These are phyloP conservation scores for Agrochola litura DNA, from an alignment of 2,888 invertebrate species.

Conservation along the genomic window DNA sequence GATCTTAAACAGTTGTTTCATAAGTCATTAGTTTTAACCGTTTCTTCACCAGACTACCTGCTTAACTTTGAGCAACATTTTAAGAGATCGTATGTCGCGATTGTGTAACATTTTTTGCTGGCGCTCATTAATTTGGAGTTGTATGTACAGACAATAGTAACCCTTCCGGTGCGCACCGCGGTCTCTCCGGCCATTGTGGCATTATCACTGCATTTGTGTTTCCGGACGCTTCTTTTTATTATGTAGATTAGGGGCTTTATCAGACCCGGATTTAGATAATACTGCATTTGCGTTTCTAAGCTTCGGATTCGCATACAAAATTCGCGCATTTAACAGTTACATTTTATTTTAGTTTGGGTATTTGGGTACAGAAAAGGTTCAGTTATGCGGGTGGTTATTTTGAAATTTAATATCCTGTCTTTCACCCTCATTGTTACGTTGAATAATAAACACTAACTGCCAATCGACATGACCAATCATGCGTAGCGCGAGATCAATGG, in stretches of 20 bases:
- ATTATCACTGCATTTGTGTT: slow-evolving; percentile 86
- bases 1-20: background rate
- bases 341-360: slow-evolving; percentile 40
- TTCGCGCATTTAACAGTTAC: slow-evolving; percentile 61
- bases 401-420: slow-evolving; percentile 39
- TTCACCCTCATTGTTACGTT: slow-evolving; percentile 64
- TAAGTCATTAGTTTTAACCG: background rate
- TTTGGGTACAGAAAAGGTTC: slow-evolving; percentile 16
- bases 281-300: slow-evolving; percentile 70
- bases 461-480: slow-evolving; percentile 89
- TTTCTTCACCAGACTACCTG: slow-evolving; percentile 45
- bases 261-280: slow-evolving; percentile 82
- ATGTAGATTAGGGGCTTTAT: slow-evolving; percentile 88
- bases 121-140: slow-evolving; percentile 89
- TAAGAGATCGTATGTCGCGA: slow-evolving; percentile 86
- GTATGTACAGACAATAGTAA: slow-evolving; percentile 86
- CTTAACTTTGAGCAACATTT: slow-evolving; percentile 77
- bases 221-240: slow-evolving; percentile 88
- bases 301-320: slow-evolving; percentile 68
- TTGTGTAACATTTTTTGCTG: slow-evolving; percentile 88
- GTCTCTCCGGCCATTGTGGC: slow-evolving; percentile 81
- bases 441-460: slow-evolving; percentile 87
- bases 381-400: slow-evolving; percentile 57
- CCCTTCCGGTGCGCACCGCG: slow-evolving; percentile 82
- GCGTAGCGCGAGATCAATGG: slow-evolving; percentile 86